Evolutionary conservation across 1,140 invertebrate species (phyloP), one percentile per base, ranked within the genome.

Genomic region (Danaus melanippus): DNA sequence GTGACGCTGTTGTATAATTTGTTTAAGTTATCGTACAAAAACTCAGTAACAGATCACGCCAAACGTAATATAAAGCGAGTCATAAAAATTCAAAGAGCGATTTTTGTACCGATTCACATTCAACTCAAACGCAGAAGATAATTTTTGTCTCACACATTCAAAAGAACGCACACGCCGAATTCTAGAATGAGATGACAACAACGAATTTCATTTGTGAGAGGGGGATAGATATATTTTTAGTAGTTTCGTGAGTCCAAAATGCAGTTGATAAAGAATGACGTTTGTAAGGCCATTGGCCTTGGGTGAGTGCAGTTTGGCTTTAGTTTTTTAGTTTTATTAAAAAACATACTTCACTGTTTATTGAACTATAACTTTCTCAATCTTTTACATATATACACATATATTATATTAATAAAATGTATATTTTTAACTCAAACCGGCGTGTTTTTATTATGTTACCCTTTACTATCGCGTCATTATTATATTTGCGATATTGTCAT

Each of bases 181-280:
- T 79, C 74, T 68, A 75, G 81, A 78, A 74, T 66, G 64, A 66
- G 66, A 54, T 67, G 74, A 79, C 77, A 81, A 76, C 79, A 77
- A 81, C 73, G 79, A 77, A 77, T 73, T 77, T 66, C 70, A 67
- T 68, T 64, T 53, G 76, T 71, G 64, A 41, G 79, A 86, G 49
- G 52, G 70, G 48, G 79, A 84, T 47, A 53, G 69, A 40, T 54
- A 52, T 61, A 76, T 48, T 74, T 73, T 58, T 58, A 61, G 62
- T 66, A 53, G 69, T 78, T 82, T 71, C 73, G 68, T 75, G 69
- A 69, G 62, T 68, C 79, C 80, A 79, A 84, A 85, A 82, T 82
- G 80, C 76, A 65, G 71, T 79, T 76, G 71, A 85, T 85, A 85
- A 85, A 85, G 82, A 85, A 85, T 85, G 79, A 85, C 77, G 79